phyloP scores from a whole-genome alignment of 2,888 invertebrate species.

The Lymantria monacha region DNA sequence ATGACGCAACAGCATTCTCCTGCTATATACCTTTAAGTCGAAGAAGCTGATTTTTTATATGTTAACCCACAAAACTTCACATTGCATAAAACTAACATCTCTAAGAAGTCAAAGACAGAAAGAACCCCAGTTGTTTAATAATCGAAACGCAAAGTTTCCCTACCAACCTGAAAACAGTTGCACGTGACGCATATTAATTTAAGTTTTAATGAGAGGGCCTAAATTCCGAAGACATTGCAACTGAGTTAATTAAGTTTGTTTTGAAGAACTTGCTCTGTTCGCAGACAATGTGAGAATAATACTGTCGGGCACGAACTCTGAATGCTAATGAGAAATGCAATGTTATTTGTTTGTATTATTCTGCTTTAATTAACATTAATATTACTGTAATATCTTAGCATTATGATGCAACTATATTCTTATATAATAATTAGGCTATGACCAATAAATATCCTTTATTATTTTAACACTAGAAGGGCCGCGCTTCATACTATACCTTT shows the following conservation, averaged over 20 bases:
- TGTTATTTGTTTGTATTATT: slow-evolving; percentile 1
- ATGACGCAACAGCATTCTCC: no score
- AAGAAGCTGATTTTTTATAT: no score
- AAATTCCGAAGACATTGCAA: slow-evolving; percentile 51
- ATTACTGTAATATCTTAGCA: not conserved
- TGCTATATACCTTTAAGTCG: no score
- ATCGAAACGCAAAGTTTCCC: slow-evolving; percentile 2
- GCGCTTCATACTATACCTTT: no score
- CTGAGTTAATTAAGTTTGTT: slow-evolving; percentile 56
- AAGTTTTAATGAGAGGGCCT: slow-evolving; percentile 57
- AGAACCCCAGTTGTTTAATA: not conserved
- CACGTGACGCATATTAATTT: slow-evolving; percentile 56
- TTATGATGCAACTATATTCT: not conserved
- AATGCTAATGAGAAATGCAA: slow-evolving; percentile 11
- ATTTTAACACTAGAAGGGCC: no score
- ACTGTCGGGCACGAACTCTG: slow-evolving; percentile 3
- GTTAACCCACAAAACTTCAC: no score
- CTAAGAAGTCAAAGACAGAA: not conserved
- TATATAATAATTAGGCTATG: no score
- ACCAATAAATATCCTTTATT: no score
- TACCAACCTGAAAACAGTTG: slow-evolving; percentile 30
- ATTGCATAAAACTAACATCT: not conserved
- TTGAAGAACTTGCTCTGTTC: slow-evolving; percentile 31
- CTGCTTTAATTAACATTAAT: not conserved
- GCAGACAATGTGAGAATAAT: slow-evolving; percentile 35